These are phyloP conservation scores for Creontiades dilutus DNA, from an alignment of 2,888 invertebrate species.

Conservation along the genomic window DNA sequence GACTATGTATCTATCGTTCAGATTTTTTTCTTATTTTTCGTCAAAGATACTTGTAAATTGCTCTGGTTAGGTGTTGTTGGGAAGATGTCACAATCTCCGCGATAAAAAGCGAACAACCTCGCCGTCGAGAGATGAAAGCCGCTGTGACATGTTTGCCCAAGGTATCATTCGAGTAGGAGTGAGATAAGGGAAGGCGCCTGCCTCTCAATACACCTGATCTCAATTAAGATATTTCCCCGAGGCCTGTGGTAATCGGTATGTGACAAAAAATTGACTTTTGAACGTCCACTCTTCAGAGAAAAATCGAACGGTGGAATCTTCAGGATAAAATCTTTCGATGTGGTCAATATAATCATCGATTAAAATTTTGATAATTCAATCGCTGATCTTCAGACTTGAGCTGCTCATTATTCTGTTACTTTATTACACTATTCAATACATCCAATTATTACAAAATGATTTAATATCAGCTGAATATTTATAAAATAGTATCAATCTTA, in stretches of 20 bases:
- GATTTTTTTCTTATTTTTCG: neutral
- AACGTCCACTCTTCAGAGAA: neutral
- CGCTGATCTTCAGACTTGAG: too few species aligned
- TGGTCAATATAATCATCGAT: too few species aligned
- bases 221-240: constrained; percentile 63
- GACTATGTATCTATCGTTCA: neutral
- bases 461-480: too few species aligned
- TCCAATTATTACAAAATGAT: too few species aligned
- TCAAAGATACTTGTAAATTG: constrained; percentile 16
- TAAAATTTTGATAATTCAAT: too few species aligned
- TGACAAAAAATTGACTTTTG: constrained; percentile 42
- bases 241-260: constrained; percentile 26
- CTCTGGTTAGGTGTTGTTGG: constrained; percentile 46
- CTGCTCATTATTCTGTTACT: too few species aligned
- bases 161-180: constrained; percentile 70
- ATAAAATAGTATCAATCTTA: too few species aligned
- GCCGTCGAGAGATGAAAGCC: constrained; percentile 61
- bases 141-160: constrained; percentile 69
- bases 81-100: constrained; percentile 60
- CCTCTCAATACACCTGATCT: constrained; percentile 69
- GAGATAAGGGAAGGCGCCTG: constrained; percentile 67
- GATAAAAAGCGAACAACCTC: constrained; percentile 61
- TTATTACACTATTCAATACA: too few species aligned
- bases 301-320: neutral
- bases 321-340: too few species aligned